Evolutionary conservation across 2,888 invertebrate species (phyloP).

Genomic region (Coremacera marginata): DNA sequence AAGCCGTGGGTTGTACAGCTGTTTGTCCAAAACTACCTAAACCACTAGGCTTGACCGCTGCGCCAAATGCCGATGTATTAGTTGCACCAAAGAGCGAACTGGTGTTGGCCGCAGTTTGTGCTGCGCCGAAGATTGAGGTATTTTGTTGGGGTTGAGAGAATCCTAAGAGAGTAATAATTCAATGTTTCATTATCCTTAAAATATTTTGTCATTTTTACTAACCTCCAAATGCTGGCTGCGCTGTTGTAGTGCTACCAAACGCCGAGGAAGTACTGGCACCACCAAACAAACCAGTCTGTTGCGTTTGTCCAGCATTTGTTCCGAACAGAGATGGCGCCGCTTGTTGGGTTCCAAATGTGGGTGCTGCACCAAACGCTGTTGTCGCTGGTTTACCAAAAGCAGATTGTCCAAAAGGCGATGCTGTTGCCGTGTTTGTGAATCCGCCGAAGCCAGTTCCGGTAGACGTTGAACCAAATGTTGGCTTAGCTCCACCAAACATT

Average conservation of each 20-base stretch:
- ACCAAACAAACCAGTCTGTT: slow-evolving; percentile 69
- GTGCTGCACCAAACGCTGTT: slow-evolving; percentile 76
- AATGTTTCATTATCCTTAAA: neutral
- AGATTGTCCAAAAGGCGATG: slow-evolving; percentile 70
- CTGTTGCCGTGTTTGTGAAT: slow-evolving; percentile 61
- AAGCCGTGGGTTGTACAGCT: slow-evolving; percentile 65
- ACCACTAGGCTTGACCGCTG: slow-evolving; percentile 70
- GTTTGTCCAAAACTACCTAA: slow-evolving; percentile 65
- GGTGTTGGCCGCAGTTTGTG: slow-evolving; percentile 68
- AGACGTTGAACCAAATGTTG: slow-evolving; percentile 70
- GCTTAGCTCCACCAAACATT: slow-evolving; percentile 67
- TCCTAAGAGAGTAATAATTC: slow-evolving; percentile 43
- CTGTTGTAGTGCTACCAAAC: slow-evolving; percentile 75
- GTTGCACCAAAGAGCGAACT: slow-evolving; percentile 77
- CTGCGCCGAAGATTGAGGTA: slow-evolving; percentile 74
- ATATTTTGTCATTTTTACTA: slow-evolving; percentile 46
- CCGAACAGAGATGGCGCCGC: slow-evolving; percentile 73
- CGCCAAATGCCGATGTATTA: slow-evolving; percentile 73
- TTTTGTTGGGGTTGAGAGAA: slow-evolving; percentile 70
- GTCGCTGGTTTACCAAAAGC: slow-evolving; percentile 74
- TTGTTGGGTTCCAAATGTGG: slow-evolving; percentile 75
- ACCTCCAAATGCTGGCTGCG: slow-evolving; percentile 66
- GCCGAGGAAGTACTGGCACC: slow-evolving; percentile 75
- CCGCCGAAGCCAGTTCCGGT: slow-evolving; percentile 61
- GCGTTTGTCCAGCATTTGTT: slow-evolving; percentile 70